These are phyloP conservation scores for Catharus ustulatus DNA, from an alignment of 2,797 vertebrate species.

Conservation along the genomic window DNA sequence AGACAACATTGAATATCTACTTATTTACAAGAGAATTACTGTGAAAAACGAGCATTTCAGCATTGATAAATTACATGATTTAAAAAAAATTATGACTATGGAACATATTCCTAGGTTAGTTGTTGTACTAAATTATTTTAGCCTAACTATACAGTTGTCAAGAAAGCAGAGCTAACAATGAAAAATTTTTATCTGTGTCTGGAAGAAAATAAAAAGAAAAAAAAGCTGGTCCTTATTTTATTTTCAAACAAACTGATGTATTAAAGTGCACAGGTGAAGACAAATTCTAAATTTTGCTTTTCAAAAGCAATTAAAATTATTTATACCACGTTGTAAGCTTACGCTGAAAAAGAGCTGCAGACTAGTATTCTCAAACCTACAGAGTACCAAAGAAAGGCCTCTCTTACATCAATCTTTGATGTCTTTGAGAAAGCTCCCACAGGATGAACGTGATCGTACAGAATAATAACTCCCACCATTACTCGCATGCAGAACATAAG, in stretches of 20 bases:
- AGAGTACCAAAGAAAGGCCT: background rate
- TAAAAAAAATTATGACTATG: background rate
- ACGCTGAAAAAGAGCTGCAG: background rate
- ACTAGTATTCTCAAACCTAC: background rate
- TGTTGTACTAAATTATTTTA: background rate
- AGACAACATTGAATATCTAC: background rate
- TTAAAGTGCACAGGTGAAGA: background rate
- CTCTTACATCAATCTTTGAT: slow-evolving; percentile 96
- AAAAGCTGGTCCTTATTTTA: background rate
- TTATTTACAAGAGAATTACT: background rate
- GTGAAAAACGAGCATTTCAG: background rate
- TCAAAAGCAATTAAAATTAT: background rate
- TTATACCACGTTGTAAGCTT: background rate
- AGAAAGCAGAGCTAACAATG: background rate
- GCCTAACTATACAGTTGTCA: background rate
- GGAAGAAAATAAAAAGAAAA: background rate
- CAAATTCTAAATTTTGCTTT: background rate
- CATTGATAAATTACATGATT: background rate
- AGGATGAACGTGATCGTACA: slow-evolving; percentile 97
- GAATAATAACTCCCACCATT: slow-evolving; percentile 99
- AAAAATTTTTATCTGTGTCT: background rate
- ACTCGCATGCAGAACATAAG: slow-evolving; percentile 98
- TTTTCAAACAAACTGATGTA: background rate
- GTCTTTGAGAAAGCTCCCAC: slow-evolving; percentile 98
- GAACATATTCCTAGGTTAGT: background rate